Percentiles rank a stretch among this genome's conserved stretches.
Conservation (phyloP, 2,888 invertebrate genomes). For the Troilus luridus region DNA sequence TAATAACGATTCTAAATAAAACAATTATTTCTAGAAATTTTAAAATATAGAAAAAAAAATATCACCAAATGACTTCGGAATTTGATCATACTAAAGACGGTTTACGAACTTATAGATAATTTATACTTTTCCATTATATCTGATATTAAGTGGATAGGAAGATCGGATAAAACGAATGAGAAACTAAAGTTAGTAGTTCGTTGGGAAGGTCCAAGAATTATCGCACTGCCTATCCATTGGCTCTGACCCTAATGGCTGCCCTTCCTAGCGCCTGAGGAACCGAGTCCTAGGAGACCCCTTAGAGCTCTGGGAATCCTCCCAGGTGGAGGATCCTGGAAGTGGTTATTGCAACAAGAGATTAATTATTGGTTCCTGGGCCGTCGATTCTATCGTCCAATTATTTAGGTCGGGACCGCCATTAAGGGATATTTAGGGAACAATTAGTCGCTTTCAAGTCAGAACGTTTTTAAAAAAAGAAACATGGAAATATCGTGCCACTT, state of each 20-base stretch:
- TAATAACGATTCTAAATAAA: too few species aligned
- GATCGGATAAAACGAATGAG: too few species aligned
- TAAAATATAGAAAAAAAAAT: too few species aligned
- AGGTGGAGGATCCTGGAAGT: neutral
- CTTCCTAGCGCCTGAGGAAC: neutral
- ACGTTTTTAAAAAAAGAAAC: neutral
- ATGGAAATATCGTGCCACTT: neutral
- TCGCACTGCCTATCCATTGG: neutral
- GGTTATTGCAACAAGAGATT: constrained; percentile 9
- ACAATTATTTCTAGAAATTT: too few species aligned
- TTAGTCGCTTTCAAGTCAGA: neutral
- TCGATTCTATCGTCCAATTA: constrained; percentile 30
- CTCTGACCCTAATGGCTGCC: neutral
- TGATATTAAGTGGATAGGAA: too few species aligned
- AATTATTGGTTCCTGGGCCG: constrained; percentile 30
- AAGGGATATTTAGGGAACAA: constrained; percentile 23
- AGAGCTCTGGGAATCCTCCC: neutral
- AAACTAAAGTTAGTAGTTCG: too few species aligned
- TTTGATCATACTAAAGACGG: too few species aligned
- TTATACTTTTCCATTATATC: too few species aligned
- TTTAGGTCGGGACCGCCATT: constrained; percentile 22
- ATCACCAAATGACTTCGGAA: too few species aligned
- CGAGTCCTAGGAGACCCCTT: neutral
- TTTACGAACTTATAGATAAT: too few species aligned
- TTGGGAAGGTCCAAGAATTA: neutral